phyloP scores from a whole-genome alignment of 2,797 vertebrate genomes.

The Protosalanx chinensis region DNA sequence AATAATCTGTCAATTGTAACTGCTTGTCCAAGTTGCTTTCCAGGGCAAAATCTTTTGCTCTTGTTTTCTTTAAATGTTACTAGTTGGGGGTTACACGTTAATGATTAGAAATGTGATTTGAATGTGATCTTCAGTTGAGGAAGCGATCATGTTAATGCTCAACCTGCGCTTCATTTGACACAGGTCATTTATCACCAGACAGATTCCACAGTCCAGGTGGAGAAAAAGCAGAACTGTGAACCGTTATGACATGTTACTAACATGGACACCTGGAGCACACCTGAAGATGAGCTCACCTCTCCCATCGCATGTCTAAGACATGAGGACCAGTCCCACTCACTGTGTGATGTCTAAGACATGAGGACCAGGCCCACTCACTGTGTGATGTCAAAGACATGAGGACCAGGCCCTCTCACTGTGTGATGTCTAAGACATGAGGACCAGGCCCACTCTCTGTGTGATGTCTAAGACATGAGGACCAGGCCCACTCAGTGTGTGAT shows the following conservation, averaged over 20 bases:
- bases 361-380: too few species aligned
- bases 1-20: neutral
- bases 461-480: neutral
- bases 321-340: too few species aligned
- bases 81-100: too few species aligned
- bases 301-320: neutral
- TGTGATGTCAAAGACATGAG: too few species aligned
- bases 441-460: neutral
- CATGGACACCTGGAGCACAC: slow-evolving; percentile 45
- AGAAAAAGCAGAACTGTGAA: neutral
- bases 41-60: neutral
- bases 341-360: too few species aligned
- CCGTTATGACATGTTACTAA: slow-evolving; percentile 4
- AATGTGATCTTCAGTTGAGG: too few species aligned
- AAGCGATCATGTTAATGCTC: neutral
- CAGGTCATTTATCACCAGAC: neutral
- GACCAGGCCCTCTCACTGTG: too few species aligned
- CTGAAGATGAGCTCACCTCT: slow-evolving; percentile 38
- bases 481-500: neutral
- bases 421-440: too few species aligned
- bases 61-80: too few species aligned
- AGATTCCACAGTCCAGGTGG: too few species aligned
- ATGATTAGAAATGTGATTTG: too few species aligned
- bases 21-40: neutral
- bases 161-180: slow-evolving; percentile 8